Evolutionary conservation across 2,797 vertebrate genomes (phyloP), one percentile per base, ranked within the genome.

Genomic region (Brachyalestes nurse): DNA sequence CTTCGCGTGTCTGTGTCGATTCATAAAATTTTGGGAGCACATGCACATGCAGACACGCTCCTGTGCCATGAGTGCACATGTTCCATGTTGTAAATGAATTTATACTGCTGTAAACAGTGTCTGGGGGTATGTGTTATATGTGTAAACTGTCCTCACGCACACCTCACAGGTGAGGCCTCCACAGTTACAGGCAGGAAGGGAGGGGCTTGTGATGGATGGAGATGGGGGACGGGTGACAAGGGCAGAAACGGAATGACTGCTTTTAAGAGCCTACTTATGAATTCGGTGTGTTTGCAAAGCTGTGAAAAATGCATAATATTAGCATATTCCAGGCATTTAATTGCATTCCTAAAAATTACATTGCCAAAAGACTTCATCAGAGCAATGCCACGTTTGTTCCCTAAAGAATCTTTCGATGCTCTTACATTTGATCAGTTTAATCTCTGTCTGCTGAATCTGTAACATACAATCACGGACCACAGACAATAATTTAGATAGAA

Each of bases 1-100:
- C 67, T 76, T 61, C 73, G 66, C 12, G 62, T n/a, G 28, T 82
- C 51, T 62, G 28, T 55, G 60, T 70, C 19, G 12, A 80, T 79
- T 69, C 57, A 77, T 60, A 25, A 7, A 83, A 77, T 75, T 70
- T 73, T 82, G n/a, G 19, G 42, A 0, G 57, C 21, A 8, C 23
- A 53, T 34, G 38, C 55, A 0, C n/a, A 53, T 51, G 66, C 25
- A 49, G 8, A 28, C 40, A 23, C 23, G 8, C 53, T 10, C 23
- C 34, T 42, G 1, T 53, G 34, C 47, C 10, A 55, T 67, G 2
- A 23, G 23, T 58, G 25, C 66, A 5, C 19, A 65, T 40, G 38
- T 58, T 19, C 25, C 38, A 28, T 38, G 2, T 14, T 42, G 55
- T 57, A 10, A 57, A 40, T 40, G 40, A 7, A 57, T 73, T 23